Evolutionary conservation across 2,888 invertebrate genomes (phyloP), one percentile per base, ranked within the genome.

Genomic region (Zygaena filipendulae): DNA sequence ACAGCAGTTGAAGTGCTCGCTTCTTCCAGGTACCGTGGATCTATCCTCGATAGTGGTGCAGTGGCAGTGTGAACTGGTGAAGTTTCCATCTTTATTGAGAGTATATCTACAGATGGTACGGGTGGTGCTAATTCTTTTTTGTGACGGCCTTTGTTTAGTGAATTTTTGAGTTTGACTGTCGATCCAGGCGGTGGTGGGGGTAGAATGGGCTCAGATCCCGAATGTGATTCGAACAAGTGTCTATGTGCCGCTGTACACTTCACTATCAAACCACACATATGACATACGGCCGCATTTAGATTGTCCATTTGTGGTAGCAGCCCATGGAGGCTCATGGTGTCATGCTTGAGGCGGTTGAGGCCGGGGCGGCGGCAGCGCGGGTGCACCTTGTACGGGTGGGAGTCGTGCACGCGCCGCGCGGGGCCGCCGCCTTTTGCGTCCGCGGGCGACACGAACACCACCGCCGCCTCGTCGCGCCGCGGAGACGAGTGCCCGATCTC

Each of bases 231-330:
- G 45, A 84, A 82, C 66, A 91, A 83, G 62, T 92, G 92, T 55
- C 86, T 83, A 49, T 85, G 85, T 28, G 89, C 84, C 26, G 90
- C 91, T 60, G 89, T 87, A 46, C 90, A 89, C 70, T 91, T 91
- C 46, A 91, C 85, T 54, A 87, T 85, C 42, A 87, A 84, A 41
- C 86, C 86, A 62, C 92, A 92, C 59, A 86, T 81, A 63, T 88
- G 88, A 67, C 92, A 92, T 45, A 91, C 85, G 35, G 90, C 89
- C 36, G 90, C 85, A 57, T 86, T 86, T 47, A 91, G 85, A 37
- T 84, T 82, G 67, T 91, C 90, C 64, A 86, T 84, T 50, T 90
- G 88, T 12, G 92, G 92, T 50, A 88, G 88, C 48, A 88, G 82
- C 24, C 91, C 91, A 63, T 88, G 91, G 32, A 90, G 82, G 43